phyloP scores from a whole-genome alignment of 2,797 vertebrate species.

The Smutsia gigantea region DNA sequence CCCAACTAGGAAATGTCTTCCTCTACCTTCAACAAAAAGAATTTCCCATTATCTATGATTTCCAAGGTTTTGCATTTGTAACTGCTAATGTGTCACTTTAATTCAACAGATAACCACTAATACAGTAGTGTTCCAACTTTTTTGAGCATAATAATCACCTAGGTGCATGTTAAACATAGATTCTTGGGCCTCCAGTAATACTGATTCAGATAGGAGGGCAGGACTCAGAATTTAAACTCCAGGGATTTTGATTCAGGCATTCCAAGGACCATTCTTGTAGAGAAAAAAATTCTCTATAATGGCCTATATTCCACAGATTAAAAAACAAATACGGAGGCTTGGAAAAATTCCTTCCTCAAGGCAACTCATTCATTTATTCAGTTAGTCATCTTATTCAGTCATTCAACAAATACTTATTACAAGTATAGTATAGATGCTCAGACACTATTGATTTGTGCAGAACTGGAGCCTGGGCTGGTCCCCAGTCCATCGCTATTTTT shows the following conservation, averaged over 20 bases:
- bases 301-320: neutral
- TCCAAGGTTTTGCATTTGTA: neutral
- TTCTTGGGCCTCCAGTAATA: neutral
- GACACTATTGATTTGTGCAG: neutral
- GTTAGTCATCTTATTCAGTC: neutral
- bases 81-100: neutral
- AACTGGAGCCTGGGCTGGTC: neutral
- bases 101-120: neutral
- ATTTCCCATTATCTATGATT: neutral
- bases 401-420: neutral
- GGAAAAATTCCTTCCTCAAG: neutral
- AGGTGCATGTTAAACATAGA: neutral
- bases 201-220: neutral
- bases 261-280: neutral
- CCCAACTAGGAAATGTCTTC: slow-evolving; percentile 2
- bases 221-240: neutral
- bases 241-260: neutral
- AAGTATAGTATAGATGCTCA: neutral
- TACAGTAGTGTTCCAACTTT: neutral
- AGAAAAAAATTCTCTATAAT: neutral
- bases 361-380: neutral
- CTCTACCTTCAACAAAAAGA: neutral
- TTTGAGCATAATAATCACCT: neutral
- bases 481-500: neutral
- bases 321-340: neutral